A percentile compares a stretch with the other conserved stretches of the same genome.
Conservation (phyloP, 1,140 invertebrate genomes). For the Bombyx mori region ASM3026992v2 NC_085116.1:9716001-9716500, state of each 20-base stretch:
- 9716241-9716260: slow-evolving; percentile 99
- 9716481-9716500: too few species aligned
- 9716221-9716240: slow-evolving; percentile 95
- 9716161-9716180: slow-evolving; percentile 99
- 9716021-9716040: not conserved
- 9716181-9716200: slow-evolving; percentile 99
- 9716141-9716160: slow-evolving; percentile 96
- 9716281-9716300: slow-evolving; percentile 96
- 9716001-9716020: not conserved
- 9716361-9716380: too few species aligned
- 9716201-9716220: slow-evolving; percentile 91
- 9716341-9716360: too few species aligned
- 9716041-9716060: slow-evolving; percentile 97
- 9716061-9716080: slow-evolving; percentile 99
- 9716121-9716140: slow-evolving; percentile 96
- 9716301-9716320: too few species aligned
- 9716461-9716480: too few species aligned
- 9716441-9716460: too few species aligned
- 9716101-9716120: slow-evolving; percentile 99
- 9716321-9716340: too few species aligned
- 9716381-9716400: too few species aligned
- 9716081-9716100: slow-evolving; percentile 97
- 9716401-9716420: too few species aligned
- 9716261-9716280: slow-evolving; percentile 98
- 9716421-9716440: too few species aligned